Percentiles rank a stretch among this genome's conserved stretches.
Conservation (phyloP, 2,888 invertebrate genomes). For the Tridacna gigas region DNA sequence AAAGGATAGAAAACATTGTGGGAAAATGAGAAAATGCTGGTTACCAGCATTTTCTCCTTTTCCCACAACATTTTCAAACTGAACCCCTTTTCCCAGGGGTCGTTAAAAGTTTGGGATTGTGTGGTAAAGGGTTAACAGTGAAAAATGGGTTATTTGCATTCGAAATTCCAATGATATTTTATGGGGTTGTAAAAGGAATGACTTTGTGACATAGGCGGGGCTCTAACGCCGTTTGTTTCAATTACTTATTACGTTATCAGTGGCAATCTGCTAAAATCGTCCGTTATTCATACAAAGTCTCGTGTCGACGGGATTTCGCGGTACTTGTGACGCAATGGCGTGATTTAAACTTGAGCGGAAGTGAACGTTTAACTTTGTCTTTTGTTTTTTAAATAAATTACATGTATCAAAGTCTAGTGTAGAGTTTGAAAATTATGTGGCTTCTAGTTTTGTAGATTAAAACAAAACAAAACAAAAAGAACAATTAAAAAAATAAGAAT, state of each 20-base stretch:
- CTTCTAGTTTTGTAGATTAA: no score
- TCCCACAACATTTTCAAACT: no score
- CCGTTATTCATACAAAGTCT: conserved; percentile 66
- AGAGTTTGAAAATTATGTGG: no score
- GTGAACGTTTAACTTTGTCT: conserved; percentile 8
- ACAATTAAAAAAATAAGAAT: no score
- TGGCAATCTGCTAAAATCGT: conserved; percentile 53
- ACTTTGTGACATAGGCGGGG: conserved; percentile 25
- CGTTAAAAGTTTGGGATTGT: no score
- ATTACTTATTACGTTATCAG: conserved; percentile 55
- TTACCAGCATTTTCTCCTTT: neutral
- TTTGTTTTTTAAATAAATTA: no score
- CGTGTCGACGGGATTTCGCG: conserved; percentile 62
- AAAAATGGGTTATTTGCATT: conserved; percentile 55
- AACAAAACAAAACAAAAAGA: no score
- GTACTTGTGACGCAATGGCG: conserved; percentile 16
- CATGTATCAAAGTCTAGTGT: no score
- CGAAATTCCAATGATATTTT: conserved; percentile 36
- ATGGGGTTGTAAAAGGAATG: conserved; percentile 26
- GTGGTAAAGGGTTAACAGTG: no score
- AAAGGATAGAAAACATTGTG: neutral
- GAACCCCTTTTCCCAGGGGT: no score
- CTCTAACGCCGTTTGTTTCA: conserved; percentile 13
- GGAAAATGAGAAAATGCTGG: neutral
- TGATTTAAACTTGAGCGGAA: conserved; percentile 48